Evolutionary conservation across 2,797 vertebrate species (phyloP).

Genomic region (Crypturellus tataupa): DNA sequence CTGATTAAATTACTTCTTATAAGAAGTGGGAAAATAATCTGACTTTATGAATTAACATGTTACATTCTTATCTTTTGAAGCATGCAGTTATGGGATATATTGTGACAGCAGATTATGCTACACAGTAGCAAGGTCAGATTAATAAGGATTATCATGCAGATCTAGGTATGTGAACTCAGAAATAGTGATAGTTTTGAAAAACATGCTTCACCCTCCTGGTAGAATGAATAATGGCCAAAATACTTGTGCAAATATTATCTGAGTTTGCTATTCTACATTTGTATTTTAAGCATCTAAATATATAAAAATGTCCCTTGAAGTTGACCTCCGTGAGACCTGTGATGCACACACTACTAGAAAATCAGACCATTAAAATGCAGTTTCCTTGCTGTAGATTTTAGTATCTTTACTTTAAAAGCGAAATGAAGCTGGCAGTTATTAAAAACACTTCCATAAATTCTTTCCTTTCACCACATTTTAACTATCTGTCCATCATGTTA

Average conservation of each 20-base stretch:
- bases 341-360: background rate
- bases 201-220: background rate
- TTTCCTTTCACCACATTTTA: background rate
- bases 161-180: background rate
- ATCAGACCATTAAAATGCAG: background rate
- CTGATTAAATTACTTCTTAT: constrained; percentile 14
- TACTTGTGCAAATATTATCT: background rate
- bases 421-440: background rate
- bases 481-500: background rate
- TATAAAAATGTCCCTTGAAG: background rate
- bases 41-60: constrained; percentile 4
- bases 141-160: background rate
- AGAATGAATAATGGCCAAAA: background rate
- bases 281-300: background rate
- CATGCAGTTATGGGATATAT: background rate
- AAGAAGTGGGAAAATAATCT: constrained; percentile 23
- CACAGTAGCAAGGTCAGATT: background rate
- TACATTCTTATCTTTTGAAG: background rate
- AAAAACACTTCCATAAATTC: background rate
- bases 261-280: background rate
- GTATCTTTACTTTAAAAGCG: background rate
- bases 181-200: background rate
- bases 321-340: background rate
- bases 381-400: background rate
- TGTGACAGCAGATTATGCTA: background rate